phyloP scores from a whole-genome alignment of 2,888 invertebrate genomes.

The Silvanus unidentatus region DNA sequence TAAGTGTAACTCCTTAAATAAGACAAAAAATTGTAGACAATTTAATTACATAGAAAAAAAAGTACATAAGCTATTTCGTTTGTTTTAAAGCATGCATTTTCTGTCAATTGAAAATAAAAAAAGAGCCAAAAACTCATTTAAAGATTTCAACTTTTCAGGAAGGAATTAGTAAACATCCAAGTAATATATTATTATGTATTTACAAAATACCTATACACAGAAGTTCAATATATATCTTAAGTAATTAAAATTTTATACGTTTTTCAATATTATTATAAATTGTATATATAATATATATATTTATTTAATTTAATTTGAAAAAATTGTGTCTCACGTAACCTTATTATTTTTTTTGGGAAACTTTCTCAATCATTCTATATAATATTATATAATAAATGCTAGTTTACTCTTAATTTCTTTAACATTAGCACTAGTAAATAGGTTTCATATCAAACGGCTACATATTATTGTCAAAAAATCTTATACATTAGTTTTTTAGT shows the following conservation, averaged over 20 bases:
- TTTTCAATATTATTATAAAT: slow-evolving; percentile 39
- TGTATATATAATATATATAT: slow-evolving; percentile 39
- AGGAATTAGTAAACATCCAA: slow-evolving; percentile 31
- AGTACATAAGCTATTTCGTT: slow-evolving; percentile 17
- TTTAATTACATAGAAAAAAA: slow-evolving; percentile 25
- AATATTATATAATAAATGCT: slow-evolving; percentile 42
- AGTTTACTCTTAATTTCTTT: slow-evolving; percentile 29
- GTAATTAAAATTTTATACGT: slow-evolving; percentile 38
- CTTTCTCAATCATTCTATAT: too few relatives aligned
- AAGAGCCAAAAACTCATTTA: slow-evolving; percentile 10
- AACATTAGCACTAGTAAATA: slow-evolving; percentile 43
- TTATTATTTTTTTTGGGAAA: slow-evolving; percentile 25
- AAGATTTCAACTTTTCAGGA: slow-evolving; percentile 5
- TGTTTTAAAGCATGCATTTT: slow-evolving; percentile 15
- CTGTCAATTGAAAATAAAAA: not conserved
- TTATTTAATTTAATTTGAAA: slow-evolving; percentile 33
- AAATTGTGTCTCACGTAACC: slow-evolving; percentile 38
- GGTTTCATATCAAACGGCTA: slow-evolving; percentile 47
- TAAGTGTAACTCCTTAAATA: too few relatives aligned
- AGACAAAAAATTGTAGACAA: slow-evolving; percentile 3
- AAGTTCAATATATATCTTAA: slow-evolving; percentile 40
- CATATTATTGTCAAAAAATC: slow-evolving; percentile 47
- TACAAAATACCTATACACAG: slow-evolving; percentile 39
- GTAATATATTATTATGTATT: slow-evolving; percentile 23
- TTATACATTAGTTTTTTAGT: slow-evolving; percentile 43